These are phyloP conservation scores for Ceratosolen solmsi DNA, from an alignment of 1,140 invertebrate species.

Conservation along the genomic window DNA sequence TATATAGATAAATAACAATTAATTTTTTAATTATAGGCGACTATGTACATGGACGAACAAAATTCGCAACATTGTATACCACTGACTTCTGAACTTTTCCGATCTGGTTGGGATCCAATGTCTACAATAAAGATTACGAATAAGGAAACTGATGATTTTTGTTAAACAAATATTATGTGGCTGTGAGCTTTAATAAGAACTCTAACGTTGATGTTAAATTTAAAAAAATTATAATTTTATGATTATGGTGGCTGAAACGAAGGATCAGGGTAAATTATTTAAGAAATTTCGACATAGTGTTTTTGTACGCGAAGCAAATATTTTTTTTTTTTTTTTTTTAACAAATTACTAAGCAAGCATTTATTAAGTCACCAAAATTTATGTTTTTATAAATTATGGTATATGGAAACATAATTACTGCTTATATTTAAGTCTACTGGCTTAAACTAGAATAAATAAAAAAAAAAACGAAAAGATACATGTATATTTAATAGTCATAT, in stretches of 20 bases:
- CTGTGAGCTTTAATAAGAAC: conserved; percentile 44
- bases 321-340: too few species aligned
- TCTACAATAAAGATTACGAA: conserved; percentile 47
- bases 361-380: conserved; percentile 37
- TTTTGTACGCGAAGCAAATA: conserved; percentile 16
- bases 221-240: conserved; percentile 21
- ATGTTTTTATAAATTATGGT: conserved; percentile 40
- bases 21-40: conserved; percentile 76
- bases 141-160: conserved; percentile 40
- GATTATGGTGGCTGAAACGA: neutral
- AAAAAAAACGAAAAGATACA: neutral
- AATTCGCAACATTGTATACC: conserved; percentile 90
- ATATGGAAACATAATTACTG: conserved; percentile 26
- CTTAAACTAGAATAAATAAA: conserved; percentile 32
- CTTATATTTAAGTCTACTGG: conserved; percentile 4
- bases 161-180: conserved; percentile 31
- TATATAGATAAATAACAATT: too few species aligned
- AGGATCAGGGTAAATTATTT: neutral
- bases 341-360: conserved; percentile 28
- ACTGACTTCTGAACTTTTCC: conserved; percentile 81
- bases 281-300: conserved; percentile 15
- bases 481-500: conserved; percentile 20
- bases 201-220: conserved; percentile 26
- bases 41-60: conserved; percentile 89
- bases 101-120: conserved; percentile 69